Percentiles rank a stretch among this genome's conserved stretches.
Evolutionary conservation across 92 coral and sea anemone genomes (phyloP).

Genomic region (Phenganax stokvisi): DNA sequence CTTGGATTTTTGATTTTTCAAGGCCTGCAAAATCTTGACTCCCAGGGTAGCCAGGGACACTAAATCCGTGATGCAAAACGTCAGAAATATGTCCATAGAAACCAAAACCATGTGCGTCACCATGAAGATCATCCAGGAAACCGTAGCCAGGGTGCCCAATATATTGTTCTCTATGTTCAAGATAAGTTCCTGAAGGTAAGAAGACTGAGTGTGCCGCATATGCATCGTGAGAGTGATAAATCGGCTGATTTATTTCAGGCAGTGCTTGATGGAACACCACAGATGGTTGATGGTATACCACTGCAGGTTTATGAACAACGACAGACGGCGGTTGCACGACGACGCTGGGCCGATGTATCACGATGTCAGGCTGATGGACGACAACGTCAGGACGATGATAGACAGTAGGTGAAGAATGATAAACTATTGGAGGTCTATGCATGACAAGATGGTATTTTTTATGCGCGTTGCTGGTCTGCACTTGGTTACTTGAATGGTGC

Average conservation of each 20-base stretch:
- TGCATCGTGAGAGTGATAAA: conserved; percentile 73
- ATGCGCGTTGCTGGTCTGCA: conserved; percentile 46
- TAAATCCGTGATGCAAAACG: background rate
- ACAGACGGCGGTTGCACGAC: conserved; percentile 87
- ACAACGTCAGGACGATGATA: conserved; percentile 91
- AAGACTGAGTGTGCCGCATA: conserved; percentile 69
- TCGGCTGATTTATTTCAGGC: conserved; percentile 76
- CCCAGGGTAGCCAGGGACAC: conserved; percentile 27
- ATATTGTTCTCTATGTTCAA: conserved; percentile 61
- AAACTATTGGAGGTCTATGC: conserved; percentile 71
- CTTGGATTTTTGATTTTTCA: conserved; percentile 80
- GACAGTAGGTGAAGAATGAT: conserved; percentile 78
- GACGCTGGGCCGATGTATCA: conserved; percentile 82
- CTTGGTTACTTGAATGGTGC: conserved; percentile 2
- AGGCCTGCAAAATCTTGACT: conserved; percentile 52
- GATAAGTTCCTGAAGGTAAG: conserved; percentile 60
- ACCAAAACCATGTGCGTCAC: background rate
- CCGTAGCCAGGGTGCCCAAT: conserved; percentile 65
- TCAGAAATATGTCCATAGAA: background rate
- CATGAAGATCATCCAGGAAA: background rate
- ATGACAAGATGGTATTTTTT: conserved; percentile 73
- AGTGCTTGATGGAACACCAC: conserved; percentile 88
- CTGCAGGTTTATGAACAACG: conserved; percentile 84
- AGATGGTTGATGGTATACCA: conserved; percentile 79
- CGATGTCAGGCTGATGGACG: conserved; percentile 84